Conservation (phyloP, 2,888 invertebrate genomes). For the Physocephala rufipes region DNA sequence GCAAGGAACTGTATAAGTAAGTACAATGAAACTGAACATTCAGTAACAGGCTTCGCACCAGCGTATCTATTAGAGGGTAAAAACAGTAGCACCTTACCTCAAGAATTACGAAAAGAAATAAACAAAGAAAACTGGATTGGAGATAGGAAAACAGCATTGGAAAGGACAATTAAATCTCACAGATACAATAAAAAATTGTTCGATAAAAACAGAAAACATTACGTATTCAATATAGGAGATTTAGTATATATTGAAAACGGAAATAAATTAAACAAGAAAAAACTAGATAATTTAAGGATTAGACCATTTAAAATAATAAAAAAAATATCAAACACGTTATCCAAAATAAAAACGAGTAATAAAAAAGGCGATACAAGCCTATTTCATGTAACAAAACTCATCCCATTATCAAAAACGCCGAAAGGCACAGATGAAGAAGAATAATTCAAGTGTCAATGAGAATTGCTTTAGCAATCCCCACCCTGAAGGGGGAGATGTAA, state of each 20-base stretch:
- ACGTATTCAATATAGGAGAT: not conserved
- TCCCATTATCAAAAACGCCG: too few species aligned
- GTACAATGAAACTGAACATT: not conserved
- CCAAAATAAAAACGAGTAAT: conserved; percentile 29
- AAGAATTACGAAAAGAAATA: conserved; percentile 9
- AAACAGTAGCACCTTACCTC: not conserved
- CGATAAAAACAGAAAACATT: not conserved
- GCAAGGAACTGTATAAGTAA: not conserved
- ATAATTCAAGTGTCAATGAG: too few species aligned
- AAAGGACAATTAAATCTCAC: conserved; percentile 46
- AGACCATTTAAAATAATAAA: conserved; percentile 31
- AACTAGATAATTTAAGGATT: conserved; percentile 32
- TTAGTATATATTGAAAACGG: conserved; percentile 38
- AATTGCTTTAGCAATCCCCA: too few species aligned
- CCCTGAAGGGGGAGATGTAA: too few species aligned
- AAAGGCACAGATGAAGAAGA: too few species aligned
- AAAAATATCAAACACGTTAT: conserved; percentile 36
- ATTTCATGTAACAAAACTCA: conserved; percentile 26
- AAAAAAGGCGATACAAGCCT: conserved; percentile 27
- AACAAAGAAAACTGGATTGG: conserved; percentile 52
- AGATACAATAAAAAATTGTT: conserved; percentile 38
- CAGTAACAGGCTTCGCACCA: not conserved
- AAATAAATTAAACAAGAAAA: conserved; percentile 44
- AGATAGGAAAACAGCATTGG: conserved; percentile 47
- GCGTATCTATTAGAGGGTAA: conserved; percentile 7